Base-by-base conservation (phyloP, 2,888 invertebrate species). In the Clanis bilineata region DNA sequence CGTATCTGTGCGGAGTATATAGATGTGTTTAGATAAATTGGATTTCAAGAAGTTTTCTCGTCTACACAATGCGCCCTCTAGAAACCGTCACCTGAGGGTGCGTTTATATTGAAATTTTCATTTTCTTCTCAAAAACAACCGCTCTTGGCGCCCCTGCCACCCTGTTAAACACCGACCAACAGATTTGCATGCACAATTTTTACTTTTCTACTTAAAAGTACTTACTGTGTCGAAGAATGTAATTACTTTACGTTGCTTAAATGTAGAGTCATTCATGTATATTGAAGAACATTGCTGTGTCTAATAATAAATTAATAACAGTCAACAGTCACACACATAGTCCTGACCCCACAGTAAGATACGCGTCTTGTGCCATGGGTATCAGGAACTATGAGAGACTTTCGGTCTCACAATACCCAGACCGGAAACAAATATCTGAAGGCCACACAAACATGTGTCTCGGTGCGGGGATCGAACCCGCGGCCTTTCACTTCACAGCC, bases 71-170 rank as follows among this genome's bases (percentile, higher is more conserved):
- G 67, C 68, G 66, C 71, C 74, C 74, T 75, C 73, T 64, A 61
- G 39, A 60, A 44, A 73, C 65, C 71, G 69, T 80, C 77, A 88
- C 89, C 88, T 86, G 85, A 76, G 88, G 90, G 88, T 77, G 79
- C 79, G 77, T 81, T 85, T 88, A 85, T 80, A 91, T 91, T 89
- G 87, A 85, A 89, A 86, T 85, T 88, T 85, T 86, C 86, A 85
- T 88, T 89, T 86, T 87, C 82, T 81, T 80, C 74, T 78, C 71
- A 79, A 86, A 86, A 83, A 80, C 79, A 79, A 71, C 78, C 79
- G 64, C 78, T 77, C 76, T 73, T 65, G 69, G 73, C 68, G 68
- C 64, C 66, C 68, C 63, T 51, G 32, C 51, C 28, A 23, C 77
- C 75, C 76, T 77, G 71, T 72, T 74, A 77, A 72, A 73, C 73